Percentiles rank a stretch among this genome's conserved stretches.
Conservation (phyloP, 2,888 invertebrate species). For the Cantharis nigra region DNA sequence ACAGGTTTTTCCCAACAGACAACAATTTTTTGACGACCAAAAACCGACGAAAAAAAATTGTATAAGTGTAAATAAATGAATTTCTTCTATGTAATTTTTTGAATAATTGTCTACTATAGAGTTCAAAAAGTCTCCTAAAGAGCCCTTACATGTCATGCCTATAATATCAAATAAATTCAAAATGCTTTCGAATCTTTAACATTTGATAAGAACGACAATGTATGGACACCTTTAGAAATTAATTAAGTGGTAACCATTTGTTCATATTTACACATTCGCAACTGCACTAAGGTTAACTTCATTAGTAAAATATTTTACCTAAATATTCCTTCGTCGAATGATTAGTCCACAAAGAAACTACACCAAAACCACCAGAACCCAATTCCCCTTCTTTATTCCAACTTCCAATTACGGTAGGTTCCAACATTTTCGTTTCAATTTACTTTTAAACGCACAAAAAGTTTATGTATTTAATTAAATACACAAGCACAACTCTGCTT, state of each 20-base stretch:
- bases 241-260: neutral
- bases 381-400: slow-evolving; percentile 65
- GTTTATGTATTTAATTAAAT: neutral
- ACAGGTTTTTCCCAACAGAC: no score
- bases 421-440: neutral
- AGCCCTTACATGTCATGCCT: no score
- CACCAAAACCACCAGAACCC: slow-evolving; percentile 73
- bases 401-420: slow-evolving; percentile 46
- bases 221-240: no score
- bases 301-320: slow-evolving; percentile 50
- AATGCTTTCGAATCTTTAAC: no score
- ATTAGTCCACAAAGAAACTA: slow-evolving; percentile 70
- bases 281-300: neutral
- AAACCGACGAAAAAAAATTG: no score
- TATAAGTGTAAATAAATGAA: no score
- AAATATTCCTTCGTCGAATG: slow-evolving; percentile 61
- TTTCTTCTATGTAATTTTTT: no score
- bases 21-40: no score
- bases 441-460: neutral
- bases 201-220: no score
- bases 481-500: neutral
- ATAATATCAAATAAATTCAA: no score
- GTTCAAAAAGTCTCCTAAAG: no score
- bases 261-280: neutral
- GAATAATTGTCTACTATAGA: no score